Evolutionary conservation across 2,888 invertebrate species (phyloP), one percentile per base, ranked within the genome.

Genomic region (Leptinotarsa peninsularis): DNA sequence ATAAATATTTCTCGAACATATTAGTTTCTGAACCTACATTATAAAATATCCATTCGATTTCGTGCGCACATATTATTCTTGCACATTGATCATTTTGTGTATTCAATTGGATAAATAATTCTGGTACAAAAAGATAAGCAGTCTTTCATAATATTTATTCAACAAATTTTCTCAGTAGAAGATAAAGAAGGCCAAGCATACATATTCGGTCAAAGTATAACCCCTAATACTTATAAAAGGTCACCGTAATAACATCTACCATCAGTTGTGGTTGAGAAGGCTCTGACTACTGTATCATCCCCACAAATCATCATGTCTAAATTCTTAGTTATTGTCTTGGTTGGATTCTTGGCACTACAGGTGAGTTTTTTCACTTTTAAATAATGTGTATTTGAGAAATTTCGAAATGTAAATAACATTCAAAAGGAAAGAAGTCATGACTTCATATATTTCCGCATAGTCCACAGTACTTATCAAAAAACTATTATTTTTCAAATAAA

Each of bases 291-390:
- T 15, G 4, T 27, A n/a, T 63, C 63, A 54, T 49, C 54, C 68
- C 5, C 67, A 67, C 1, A 50, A 49, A 52, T 21, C 66, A 60
- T 71, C 73, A 85, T 85, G 85, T 79, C 79, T 70, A 83, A 81
- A 77, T 76, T 79, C 72, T 72, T 79, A 18, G 66, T 81, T 33
- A 63, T 82, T 67, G 77, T 77, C 60, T 70, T 83, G 33, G 78
- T 82, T 52, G 83, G 81, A 71, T 73, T 84, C 49, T 71, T 83
- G 21, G 82, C 80, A 58, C 67, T 84, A 21, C 83, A 84, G 78
- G 85, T 85, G 78, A 82, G 81, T 78, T 23, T 15, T 43, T 14
- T 52, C 5, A 1, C 4, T 17, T n/a, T 52, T 17, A 7, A 43
- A 43, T 13, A 43, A 43, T 10, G 33, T 43, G 3, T 43, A 43